phyloP scores from a whole-genome alignment of 2,113 vertebrate species.

The Heterotis niloticus region DNA sequence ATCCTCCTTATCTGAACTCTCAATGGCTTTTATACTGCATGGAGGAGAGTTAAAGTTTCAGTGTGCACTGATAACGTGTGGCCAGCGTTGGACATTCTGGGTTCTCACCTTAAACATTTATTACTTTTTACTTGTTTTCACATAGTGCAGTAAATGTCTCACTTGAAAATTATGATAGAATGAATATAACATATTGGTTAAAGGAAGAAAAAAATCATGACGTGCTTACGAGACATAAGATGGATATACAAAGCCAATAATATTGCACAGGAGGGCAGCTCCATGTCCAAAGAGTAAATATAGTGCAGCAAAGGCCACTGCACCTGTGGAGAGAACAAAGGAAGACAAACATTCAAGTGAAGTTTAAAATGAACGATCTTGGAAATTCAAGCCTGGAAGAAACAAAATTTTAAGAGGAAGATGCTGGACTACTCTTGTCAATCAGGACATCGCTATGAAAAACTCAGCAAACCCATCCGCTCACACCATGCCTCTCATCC shows the following conservation, averaged over 20 bases:
- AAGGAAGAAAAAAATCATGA: neutral
- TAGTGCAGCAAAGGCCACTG: conserved; percentile 68
- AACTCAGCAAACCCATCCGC: no score
- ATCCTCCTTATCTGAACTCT: conserved; percentile 83
- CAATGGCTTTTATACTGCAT: conserved; percentile 87
- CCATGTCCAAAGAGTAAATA: conserved; percentile 90
- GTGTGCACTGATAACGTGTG: no score
- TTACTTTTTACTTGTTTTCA: no score
- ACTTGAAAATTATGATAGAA: neutral
- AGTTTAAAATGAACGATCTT: no score
- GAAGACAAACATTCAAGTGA: neutral
- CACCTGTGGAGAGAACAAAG: conserved; percentile 59
- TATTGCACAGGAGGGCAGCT: conserved; percentile 85
- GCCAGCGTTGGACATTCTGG: no score
- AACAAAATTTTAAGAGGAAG: no score
- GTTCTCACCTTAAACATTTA: no score
- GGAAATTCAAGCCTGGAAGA: no score
- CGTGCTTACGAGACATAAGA: conserved; percentile 85
- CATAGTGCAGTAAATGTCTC: no score
- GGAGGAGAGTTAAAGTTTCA: neutral
- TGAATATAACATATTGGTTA: neutral
- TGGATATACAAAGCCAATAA: conserved; percentile 90
- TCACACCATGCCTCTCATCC: no score
- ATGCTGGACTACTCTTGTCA: no score
- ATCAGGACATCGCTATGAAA: no score